Base-by-base conservation (phyloP, 2,888 invertebrate genomes). In the Rhabditoides inermis region DNA sequence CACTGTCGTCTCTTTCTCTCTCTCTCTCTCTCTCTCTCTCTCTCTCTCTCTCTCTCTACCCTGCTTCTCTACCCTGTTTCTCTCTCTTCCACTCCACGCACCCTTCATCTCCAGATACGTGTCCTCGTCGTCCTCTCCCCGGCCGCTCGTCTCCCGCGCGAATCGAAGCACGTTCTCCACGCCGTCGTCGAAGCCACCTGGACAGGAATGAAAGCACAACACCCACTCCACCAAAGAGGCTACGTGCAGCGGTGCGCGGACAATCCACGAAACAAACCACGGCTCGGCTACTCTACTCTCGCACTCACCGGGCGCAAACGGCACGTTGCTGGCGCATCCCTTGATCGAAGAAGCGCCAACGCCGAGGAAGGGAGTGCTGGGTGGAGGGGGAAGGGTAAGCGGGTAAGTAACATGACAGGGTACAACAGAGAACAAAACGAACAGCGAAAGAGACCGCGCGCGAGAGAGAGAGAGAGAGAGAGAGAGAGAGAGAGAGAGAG, bases 281-380 rank as follows among this genome's bases (percentile, higher is more conserved):
- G n/a, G n/a, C n/a, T n/a, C n/a, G n/a, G n/a, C n/a, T n/a, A n/a
- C n/a, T n/a, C n/a, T n/a, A n/a, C n/a, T n/a, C n/a, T n/a, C n/a
- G n/a, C n/a, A n/a, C n/a, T n/a, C n/a, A 47, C 47, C 60, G 12
- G 60, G 60, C 42, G 60, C 22, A 44, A 60, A 60, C 0, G 70
- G 70, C n/a, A 70, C 52, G 49, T 70, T 70, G 44, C 56, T 57
- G 3, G 68, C 59, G 1, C 59, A 63, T 10, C 70, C 70, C 44
- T 57, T 57, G 47, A 66, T 62, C n/a, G 45, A 37, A 26, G 37
- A 45, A n/a, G 30, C 18, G 2, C 23, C 56, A n/a, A n/a, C n/a
- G n/a, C n/a, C n/a, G n/a, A n/a, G n/a, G n/a, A n/a, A n/a, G n/a
- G n/a, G n/a, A n/a, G n/a, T n/a, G n/a, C n/a, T n/a, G n/a, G n/a